These are phyloP conservation scores for Galleria mellonella DNA, from an alignment of 1,140 invertebrate genomes.

Conservation along the genomic window DNA sequence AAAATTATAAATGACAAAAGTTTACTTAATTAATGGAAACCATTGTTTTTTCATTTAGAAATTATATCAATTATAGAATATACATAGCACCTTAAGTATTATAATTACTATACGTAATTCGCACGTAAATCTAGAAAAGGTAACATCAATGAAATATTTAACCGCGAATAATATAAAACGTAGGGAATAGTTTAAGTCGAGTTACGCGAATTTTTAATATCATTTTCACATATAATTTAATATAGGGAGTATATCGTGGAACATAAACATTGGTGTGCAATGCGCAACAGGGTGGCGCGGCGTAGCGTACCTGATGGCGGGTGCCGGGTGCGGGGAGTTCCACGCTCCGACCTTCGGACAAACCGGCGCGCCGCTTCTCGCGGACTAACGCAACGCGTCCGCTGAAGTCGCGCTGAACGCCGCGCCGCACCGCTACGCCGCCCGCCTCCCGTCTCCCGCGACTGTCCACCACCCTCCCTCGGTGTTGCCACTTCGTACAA, in stretches of 20 bases:
- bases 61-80: too few relatives aligned
- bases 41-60: too few relatives aligned
- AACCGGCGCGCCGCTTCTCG: constrained; percentile 49
- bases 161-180: too few relatives aligned
- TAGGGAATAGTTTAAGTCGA: too few relatives aligned
- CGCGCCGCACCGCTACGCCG: constrained; percentile 22
- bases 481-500: constrained; percentile 25
- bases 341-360: constrained; percentile 31
- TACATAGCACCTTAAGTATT: too few relatives aligned
- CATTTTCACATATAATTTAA: too few relatives aligned
- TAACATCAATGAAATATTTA: too few relatives aligned
- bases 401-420: constrained; percentile 16
- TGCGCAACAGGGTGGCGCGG: constrained; percentile 63
- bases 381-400: constrained; percentile 39
- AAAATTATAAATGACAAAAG: too few relatives aligned
- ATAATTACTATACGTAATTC: too few relatives aligned
- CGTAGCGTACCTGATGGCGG: constrained; percentile 46
- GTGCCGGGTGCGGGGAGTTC: constrained; percentile 25
- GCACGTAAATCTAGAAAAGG: too few relatives aligned
- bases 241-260: not conserved
- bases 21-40: too few relatives aligned
- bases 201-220: too few relatives aligned
- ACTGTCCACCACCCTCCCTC: not conserved
- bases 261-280: constrained; percentile 59
- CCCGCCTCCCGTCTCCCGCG: constrained; percentile 19